A percentile compares a stretch with the other conserved stretches of the same genome.
These are phyloP conservation scores for Thumatha senex DNA, from an alignment of 2,888 invertebrate genomes.

Conservation along the genomic window DNA sequence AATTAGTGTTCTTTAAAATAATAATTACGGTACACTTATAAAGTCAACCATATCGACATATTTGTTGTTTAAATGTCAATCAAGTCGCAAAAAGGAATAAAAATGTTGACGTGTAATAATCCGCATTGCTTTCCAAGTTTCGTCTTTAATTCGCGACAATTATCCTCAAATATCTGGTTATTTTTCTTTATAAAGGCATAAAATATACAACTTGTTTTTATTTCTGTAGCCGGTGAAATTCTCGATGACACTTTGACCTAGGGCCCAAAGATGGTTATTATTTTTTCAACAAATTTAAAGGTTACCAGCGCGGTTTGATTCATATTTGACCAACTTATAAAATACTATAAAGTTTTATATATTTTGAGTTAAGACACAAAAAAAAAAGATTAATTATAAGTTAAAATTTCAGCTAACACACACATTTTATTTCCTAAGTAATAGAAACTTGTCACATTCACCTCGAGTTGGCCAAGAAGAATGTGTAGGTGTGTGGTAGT, in stretches of 20 bases:
- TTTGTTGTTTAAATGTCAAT: conserved; percentile 9
- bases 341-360: too few species aligned
- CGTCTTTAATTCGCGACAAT: not conserved
- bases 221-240: not conserved
- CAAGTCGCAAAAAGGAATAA: not conserved
- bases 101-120: not conserved
- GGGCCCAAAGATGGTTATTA: not conserved
- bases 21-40: not conserved
- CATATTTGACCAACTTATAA: too few species aligned
- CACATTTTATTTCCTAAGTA: too few species aligned
- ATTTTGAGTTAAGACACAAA: too few species aligned
- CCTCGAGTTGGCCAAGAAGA: too few species aligned
- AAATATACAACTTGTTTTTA: not conserved
- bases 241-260: not conserved
- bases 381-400: too few species aligned
- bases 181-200: not conserved
- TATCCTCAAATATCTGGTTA: not conserved
- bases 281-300: not conserved
- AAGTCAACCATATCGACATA: not conserved
- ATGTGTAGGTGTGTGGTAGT: too few species aligned
- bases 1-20: too few species aligned
- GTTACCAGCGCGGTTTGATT: too few species aligned
- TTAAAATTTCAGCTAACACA: too few species aligned
- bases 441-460: too few species aligned
- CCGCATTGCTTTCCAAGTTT: not conserved